A percentile compares a stretch with the other conserved stretches of the same genome.
These are phyloP conservation scores for Micrastur ruficollis DNA, from an alignment of 2,797 vertebrate species.

Conservation along the genomic window DNA sequence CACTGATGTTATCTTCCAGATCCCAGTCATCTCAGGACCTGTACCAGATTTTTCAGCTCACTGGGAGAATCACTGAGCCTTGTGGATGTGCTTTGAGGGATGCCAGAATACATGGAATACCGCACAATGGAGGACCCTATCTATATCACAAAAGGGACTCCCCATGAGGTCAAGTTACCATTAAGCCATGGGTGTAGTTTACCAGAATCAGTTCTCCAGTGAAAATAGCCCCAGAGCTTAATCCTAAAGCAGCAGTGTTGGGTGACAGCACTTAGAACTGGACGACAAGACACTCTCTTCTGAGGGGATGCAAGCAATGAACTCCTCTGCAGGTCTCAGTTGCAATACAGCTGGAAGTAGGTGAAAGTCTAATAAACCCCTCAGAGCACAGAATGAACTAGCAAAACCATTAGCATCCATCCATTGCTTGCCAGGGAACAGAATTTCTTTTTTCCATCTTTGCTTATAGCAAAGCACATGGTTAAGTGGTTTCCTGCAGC, in stretches of 20 bases:
- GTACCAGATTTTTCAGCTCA: not conserved
- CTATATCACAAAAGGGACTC: fast-evolving
- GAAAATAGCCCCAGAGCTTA: not conserved
- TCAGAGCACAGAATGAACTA: not conserved
- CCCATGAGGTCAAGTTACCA: not conserved
- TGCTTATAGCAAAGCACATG: not conserved
- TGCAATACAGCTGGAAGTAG: not conserved
- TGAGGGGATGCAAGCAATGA: not conserved
- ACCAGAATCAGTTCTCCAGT: not conserved
- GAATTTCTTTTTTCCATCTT: not conserved
- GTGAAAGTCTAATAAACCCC: not conserved
- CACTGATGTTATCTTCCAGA: not conserved
- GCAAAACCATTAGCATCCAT: not conserved
- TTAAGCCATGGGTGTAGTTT: not conserved
- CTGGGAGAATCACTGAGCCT: not conserved
- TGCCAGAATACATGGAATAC: fast-evolving
- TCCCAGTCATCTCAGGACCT: not conserved
- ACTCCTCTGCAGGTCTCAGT: not conserved
- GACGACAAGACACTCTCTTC: not conserved
- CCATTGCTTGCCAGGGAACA: not conserved
- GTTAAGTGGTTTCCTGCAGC: conserved; percentile 7
- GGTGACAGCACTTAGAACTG: not conserved
- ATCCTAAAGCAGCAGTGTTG: not conserved
- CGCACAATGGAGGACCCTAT: fast-evolving
- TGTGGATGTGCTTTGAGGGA: not conserved